Evolutionary conservation across 2,888 invertebrate genomes (phyloP), one percentile per base, ranked within the genome.

Genomic region (Carabus problematicus): DNA sequence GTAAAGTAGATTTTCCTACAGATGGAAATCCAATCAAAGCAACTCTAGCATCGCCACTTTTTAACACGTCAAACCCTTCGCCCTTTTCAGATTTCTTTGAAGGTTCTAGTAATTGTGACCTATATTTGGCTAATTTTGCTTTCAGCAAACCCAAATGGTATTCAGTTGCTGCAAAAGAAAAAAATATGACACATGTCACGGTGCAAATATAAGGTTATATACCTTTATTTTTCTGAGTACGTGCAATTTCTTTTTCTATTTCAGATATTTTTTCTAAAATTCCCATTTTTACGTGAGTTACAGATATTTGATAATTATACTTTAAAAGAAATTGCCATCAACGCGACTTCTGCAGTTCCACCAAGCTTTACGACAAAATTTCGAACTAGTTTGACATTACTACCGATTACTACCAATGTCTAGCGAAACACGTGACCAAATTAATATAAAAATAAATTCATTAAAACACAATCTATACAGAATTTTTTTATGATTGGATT

Each of bases 151-250:
- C 99, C 84, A 99, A 89, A 86, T 99, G 99, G 78, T 99, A 98
- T 82, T 99, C 99, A 76, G 99, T 99, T 7, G 98, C 98, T 98
- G 83, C 71, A 85, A 84, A 74, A 72, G 68, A 43, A 49, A 56
- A 12, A 71, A 70, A 45, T 40, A 52, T 19, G 64, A 61, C 59
- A 49, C 72, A 68, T 62, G 55, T 55, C 16, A 58, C 39, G 14
- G 18, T 19, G 49, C 12, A 49, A 7, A 18, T 47, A 18, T 55
- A 6, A 45, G 69, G 69, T 69, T 69, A 69, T 14, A 29, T 81
- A 97, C 97, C 98, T 92, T 99, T 99, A 85, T 99, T 99, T 84
- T 99, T 99, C 81, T 99, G 99, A 14, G 99, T 99, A 75, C 97
- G 87, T 12, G 96, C 94, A 74, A 99, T 99, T 89, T 99, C 99